Evolutionary conservation across 2,888 invertebrate species (phyloP).

Genomic region (Mythimna impura): DNA sequence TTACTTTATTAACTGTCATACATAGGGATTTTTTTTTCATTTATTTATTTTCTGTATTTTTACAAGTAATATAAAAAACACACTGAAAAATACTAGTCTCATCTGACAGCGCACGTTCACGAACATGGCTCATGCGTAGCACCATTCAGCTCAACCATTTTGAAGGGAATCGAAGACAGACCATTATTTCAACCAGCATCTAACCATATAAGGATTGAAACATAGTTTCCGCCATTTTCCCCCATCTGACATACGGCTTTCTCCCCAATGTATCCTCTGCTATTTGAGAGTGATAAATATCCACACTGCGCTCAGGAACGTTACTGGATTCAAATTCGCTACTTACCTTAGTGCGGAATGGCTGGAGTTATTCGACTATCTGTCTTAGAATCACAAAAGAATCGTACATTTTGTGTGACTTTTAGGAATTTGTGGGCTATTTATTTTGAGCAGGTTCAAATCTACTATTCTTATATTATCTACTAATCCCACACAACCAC

Average conservation of each 20-base stretch:
- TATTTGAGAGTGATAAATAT: constrained; percentile 54
- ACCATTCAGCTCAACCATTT: too few relatives aligned
- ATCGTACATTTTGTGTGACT: constrained; percentile 13
- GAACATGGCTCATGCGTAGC: too few relatives aligned
- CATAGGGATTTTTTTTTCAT: too few relatives aligned
- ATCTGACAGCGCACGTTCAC: too few relatives aligned
- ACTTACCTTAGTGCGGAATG: constrained; percentile 25
- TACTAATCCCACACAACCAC: too few relatives aligned
- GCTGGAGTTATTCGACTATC: constrained; percentile 21
- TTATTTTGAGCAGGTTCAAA: background rate
- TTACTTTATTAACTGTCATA: too few relatives aligned
- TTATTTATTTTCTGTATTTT: too few relatives aligned
- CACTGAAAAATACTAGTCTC: too few relatives aligned
- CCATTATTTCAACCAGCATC: constrained; percentile 7
- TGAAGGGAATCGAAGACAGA: background rate
- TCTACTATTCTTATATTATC: background rate
- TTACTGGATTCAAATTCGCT: constrained; percentile 39
- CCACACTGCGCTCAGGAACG: constrained; percentile 6
- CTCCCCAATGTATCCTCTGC: constrained; percentile 26
- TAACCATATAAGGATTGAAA: constrained; percentile 21
- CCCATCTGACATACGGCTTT: constrained; percentile 25
- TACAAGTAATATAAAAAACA: too few relatives aligned
- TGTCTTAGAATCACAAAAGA: constrained; percentile 40
- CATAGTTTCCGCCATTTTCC: constrained; percentile 10
- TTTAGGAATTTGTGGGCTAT: background rate